These are phyloP conservation scores for Chionomys nivalis DNA, from an alignment of 2,113 vertebrate species.

Conservation along the genomic window DNA sequence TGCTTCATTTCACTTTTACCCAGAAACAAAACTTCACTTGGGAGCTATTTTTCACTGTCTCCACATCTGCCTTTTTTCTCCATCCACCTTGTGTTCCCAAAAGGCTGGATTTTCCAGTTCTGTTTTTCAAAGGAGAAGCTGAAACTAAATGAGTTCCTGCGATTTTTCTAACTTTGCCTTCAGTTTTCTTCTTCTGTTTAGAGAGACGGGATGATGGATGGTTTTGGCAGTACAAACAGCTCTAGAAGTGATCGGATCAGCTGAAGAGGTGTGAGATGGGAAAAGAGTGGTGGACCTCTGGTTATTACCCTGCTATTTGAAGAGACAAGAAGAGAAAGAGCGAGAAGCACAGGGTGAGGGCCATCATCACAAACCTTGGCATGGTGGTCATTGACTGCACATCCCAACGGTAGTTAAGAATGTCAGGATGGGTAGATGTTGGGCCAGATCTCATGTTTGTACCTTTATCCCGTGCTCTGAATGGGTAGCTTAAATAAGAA, in stretches of 20 bases:
- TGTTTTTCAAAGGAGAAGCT: slow-evolving; percentile 55
- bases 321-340: neutral
- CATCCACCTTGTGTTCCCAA: neutral
- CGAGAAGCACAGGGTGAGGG: neutral
- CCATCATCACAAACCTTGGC: neutral
- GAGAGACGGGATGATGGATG: slow-evolving; percentile 50
- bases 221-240: slow-evolving; percentile 38
- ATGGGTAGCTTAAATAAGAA: slow-evolving; percentile 7
- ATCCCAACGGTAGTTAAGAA: neutral
- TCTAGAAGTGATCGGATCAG: slow-evolving; percentile 41
- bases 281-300: slow-evolving; percentile 47
- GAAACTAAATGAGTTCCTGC: slow-evolving; percentile 23
- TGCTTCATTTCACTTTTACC: slow-evolving; percentile 52
- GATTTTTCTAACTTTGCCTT: slow-evolving; percentile 62
- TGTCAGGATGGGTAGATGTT: neutral
- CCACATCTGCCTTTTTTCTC: slow-evolving; percentile 39
- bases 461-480: slow-evolving; percentile 31
- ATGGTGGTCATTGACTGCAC: neutral
- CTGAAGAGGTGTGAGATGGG: slow-evolving; percentile 60
- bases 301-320: slow-evolving; percentile 23
- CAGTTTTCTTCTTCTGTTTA: slow-evolving; percentile 52
- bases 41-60: slow-evolving; percentile 18
- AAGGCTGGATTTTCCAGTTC: slow-evolving; percentile 44
- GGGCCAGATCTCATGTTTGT: slow-evolving; percentile 44
- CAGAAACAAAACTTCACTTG: slow-evolving; percentile 51